Base-by-base conservation (phyloP, 2,888 invertebrate genomes). In the Apocheima hispidaria region DNA sequence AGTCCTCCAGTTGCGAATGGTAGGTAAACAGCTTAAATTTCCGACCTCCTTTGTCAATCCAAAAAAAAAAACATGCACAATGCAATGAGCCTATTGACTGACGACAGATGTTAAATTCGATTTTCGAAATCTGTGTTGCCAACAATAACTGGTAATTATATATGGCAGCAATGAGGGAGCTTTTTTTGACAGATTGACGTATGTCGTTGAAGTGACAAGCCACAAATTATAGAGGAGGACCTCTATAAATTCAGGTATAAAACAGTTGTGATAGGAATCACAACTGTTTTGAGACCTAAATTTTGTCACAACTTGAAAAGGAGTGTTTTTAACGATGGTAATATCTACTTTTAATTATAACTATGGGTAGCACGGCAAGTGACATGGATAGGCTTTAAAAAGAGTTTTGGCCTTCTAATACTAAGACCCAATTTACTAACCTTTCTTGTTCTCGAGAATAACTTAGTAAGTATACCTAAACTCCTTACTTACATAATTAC, bases 61-160 rank as follows among this genome's bases (percentile, higher is more conserved):
- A 54, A 26, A 33, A 60, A 63, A 64, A 65, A 60, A 61, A 60
- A 56, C 46, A 44, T 50, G 66, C 53, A 68, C 70, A 68, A 68
- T 60, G 60, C 87, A 83, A 85, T 84, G 80, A 79, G 66, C 69
- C 82, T 86, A 85, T 88, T 83, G 80, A 85, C 83, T 83, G 83
- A 83, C 85, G 85, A 84, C 90, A 90, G 90, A 88, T 90, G 89
- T 84, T 74, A 71, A 78, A 79, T 83, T 83, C 78, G 78, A 83
- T 82, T 83, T 68, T 83, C 81, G 81, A 86, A 87, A 87, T 86
- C 84, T 78, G 81, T 84, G 83, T 81, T 87, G 76, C 77, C 75
- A 82, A 79, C 77, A 82, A 83, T 83, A 83, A 79, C 73, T 71
- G 71, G 73, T 81, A 84, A 81, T 84, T 80, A 84, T 82, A 82